Evolutionary conservation across 2,113 vertebrate genomes (phyloP).

Genomic region (Sitta europaea): DNA sequence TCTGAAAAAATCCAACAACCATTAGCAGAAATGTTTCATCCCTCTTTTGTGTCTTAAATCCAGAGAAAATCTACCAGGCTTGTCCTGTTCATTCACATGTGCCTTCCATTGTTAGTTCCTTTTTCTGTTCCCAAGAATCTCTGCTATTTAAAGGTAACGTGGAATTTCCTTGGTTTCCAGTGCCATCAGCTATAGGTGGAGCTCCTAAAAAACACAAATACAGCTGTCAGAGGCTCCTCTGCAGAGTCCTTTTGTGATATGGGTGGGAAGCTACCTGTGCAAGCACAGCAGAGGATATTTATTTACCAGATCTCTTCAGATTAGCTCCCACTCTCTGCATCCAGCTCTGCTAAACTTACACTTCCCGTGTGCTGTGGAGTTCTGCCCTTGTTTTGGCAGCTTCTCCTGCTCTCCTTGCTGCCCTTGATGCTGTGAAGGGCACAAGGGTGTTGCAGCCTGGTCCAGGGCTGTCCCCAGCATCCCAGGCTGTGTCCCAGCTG

Average conservation of each 20-base stretch:
- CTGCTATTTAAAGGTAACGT: background rate
- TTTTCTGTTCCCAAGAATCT: background rate
- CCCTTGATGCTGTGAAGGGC: background rate
- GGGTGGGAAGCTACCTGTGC: background rate
- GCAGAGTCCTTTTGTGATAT: background rate
- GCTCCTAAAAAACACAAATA: background rate
- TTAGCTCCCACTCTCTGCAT: background rate
- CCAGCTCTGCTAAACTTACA: background rate
- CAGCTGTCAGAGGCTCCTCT: background rate
- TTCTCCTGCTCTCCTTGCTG: background rate
- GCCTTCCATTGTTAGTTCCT: background rate
- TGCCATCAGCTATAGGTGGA: background rate
- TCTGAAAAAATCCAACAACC: background rate
- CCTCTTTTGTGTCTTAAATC: background rate
- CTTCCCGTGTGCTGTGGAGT: background rate
- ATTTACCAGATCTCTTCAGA: background rate
- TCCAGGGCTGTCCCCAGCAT: accelerated
- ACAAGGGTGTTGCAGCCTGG: background rate
- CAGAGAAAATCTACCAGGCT: background rate
- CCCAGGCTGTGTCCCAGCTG: background rate
- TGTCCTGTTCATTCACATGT: background rate
- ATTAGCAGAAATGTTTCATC: background rate
- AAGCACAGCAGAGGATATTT: background rate
- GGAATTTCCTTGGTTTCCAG: background rate
- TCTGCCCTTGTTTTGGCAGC: background rate